Conservation (phyloP, 1,140 invertebrate genomes). For the Cydia strobilella region DNA sequence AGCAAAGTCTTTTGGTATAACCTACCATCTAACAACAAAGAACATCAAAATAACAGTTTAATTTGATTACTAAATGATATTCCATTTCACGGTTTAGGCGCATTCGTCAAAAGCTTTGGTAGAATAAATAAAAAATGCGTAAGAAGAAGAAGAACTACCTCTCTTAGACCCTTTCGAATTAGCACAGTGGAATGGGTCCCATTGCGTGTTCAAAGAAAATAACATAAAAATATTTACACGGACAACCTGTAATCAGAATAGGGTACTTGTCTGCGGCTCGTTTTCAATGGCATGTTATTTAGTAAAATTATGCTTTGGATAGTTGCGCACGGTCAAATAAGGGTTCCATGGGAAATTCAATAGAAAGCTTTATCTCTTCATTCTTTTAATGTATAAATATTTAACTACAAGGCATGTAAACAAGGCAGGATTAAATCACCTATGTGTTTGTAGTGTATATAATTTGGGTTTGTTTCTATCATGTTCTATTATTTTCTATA, state of each 20-base stretch:
- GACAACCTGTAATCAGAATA: slow-evolving; percentile 18
- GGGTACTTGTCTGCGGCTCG: slow-evolving; percentile 19
- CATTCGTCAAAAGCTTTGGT: not conserved
- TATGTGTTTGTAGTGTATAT: not conserved
- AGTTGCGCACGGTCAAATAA: slow-evolving; percentile 9
- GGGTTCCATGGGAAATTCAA: not conserved
- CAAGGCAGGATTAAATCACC: not conserved
- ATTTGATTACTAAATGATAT: slow-evolving; percentile 26
- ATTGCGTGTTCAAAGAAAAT: slow-evolving; percentile 10
- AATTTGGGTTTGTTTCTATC: not conserved
- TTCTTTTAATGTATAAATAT: not conserved
- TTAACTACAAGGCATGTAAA: not conserved
- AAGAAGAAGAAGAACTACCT: not conserved
- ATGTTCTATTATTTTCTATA: not conserved
- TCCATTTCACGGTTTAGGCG: slow-evolving; percentile 17
- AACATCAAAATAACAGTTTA: slow-evolving; percentile 17
- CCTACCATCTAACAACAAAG: slow-evolving; percentile 17
- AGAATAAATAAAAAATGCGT: not conserved
- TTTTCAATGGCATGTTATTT: slow-evolving; percentile 27
- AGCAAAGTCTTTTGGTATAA: slow-evolving; percentile 1
- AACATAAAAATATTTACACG: slow-evolving; percentile 17
- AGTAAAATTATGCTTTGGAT: slow-evolving; percentile 19
- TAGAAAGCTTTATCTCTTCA: not conserved
- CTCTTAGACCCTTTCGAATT: not conserved
- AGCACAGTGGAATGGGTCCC: not conserved